Evolutionary conservation across 2,888 invertebrate species (phyloP), one percentile per base, ranked within the genome.

Genomic region (Xestoiulus laeticollis): DNA sequence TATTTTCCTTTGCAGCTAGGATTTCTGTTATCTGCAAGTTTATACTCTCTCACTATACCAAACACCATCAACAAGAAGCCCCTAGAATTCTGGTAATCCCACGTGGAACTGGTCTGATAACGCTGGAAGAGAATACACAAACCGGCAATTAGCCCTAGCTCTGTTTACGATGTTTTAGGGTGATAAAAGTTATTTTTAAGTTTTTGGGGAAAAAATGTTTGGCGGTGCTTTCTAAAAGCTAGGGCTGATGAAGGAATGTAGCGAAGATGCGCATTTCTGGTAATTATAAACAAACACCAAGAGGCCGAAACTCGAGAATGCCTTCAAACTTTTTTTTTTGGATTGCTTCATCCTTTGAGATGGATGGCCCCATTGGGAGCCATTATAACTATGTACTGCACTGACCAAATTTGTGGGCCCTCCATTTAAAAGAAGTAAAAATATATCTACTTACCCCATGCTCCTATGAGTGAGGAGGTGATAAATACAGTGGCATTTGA

Each of bases 231-330:
- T 59, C 22, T 22, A 19, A 48, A 48, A n/a, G n/a, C n/a, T n/a
- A n/a, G 48, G 48, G 48, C 48, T 48, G 48, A 16, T 48, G 12
- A 4, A 2, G 48, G 48, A 48, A 48, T 48, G 48, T 48, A 48
- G 16, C 48, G 12, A 48, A 10, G 16, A 48, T 1, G 48, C 48
- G 12, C 48, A 6, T 59, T 59, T 59, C n/a, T 22, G 22, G 4
- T 59, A 59, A 59, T 59, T 59, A 59, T 59, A 59, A 59, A 59
- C 59, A 59, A 59, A 59, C 59, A 59, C n/a, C 33, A 38, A 19
- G 53, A n/a, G 48, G 16, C 48, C 16, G 48, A 16, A 22, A 59
- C 59, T 4, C 22, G 59, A 59, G 59, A 38, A 38, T 38, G 33
- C 6, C 33, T 38, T 38, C 33, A 2, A 38, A 38, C 2, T 38